Base-by-base conservation (phyloP, 2,797 vertebrate species). In the Premnoplex brunnescens region DNA sequence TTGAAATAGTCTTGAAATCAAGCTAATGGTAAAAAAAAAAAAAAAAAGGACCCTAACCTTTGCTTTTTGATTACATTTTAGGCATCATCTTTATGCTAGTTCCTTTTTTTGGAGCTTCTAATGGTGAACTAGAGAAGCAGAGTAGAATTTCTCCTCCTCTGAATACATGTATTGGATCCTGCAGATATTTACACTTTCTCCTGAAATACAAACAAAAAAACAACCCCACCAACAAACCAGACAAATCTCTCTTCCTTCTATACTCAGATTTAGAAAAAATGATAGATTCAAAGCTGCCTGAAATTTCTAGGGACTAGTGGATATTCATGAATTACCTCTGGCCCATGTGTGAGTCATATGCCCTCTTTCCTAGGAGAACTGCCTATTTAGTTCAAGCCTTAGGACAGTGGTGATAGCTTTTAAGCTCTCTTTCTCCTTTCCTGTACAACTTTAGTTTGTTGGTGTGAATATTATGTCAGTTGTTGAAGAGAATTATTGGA, bases 1-100 rank as follows among this genome's bases (percentile, higher is more conserved):
- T 84, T 87, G 51, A 92, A 89, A 64, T 13, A 52, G 28, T 71
- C 68, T 58, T 89, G 64, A 91, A 88, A 72, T 75, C 46, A 88
- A 86, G 51, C 4, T 75, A 66, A 86, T 27, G 5, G 9, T n/a
- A 3, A 8, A 2, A 8, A 13, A 18, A 30, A 49, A 49, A 49
- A 49, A 28, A 30, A 52, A 52, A 54, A 1, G 7, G 5, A 91
- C 39, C 8, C 32, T 66, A 60, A 48, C 30, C 18, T 86, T 44
- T 88, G 41, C 34, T 71, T 88, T 10, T 46, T 85, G 60, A 30
- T 60, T 75, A 14, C 7, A 36, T 85, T 85, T 88, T 77, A 85
- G 12, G 6, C 20, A 66, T 17, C 8, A 51, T 43, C 37, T 93
- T 69, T 34, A 37, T 56, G 7, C 36, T 63, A 22, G 39, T 71